These are phyloP conservation scores for Dicyrtomina minuta DNA, from an alignment of 2,888 invertebrate genomes.

Conservation along the genomic window DNA sequence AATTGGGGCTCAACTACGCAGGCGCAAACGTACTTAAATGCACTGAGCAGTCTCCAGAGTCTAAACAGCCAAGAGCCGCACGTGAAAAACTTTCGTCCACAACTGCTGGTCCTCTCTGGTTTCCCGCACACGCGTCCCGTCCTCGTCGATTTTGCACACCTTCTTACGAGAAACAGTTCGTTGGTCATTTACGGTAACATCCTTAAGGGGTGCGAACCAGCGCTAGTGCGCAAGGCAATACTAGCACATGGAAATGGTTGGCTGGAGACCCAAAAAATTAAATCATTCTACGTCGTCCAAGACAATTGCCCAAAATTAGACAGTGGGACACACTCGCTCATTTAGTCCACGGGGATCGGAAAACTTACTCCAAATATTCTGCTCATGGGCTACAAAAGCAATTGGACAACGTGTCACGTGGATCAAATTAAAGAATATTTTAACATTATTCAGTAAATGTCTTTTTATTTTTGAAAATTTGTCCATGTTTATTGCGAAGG, in stretches of 20 bases:
- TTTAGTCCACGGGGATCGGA: constrained; percentile 88
- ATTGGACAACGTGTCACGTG: constrained; percentile 77
- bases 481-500: too few relatives aligned
- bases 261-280: constrained; percentile 78
- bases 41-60: constrained; percentile 60
- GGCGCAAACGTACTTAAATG: constrained; percentile 62
- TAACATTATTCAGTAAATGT: constrained; percentile 84
- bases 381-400: constrained; percentile 89
- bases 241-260: constrained; percentile 73
- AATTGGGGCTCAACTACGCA: constrained; percentile 66
- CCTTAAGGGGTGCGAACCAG: constrained; percentile 62
- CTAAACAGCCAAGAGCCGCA: constrained; percentile 62
- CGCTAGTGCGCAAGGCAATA: constrained; percentile 65
- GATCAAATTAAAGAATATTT: constrained; percentile 85
- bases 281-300: constrained; percentile 81
- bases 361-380: constrained; percentile 90
- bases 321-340: constrained; percentile 75
- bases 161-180: constrained; percentile 61
- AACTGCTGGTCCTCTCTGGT: constrained; percentile 60
- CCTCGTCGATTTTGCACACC: constrained; percentile 62
- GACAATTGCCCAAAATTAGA: constrained; percentile 66
- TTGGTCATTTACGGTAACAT: constrained; percentile 63
- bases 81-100: constrained; percentile 62
- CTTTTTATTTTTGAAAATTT: constrained; percentile 45
- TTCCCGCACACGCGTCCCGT: constrained; percentile 61